A percentile compares a stretch with the other conserved stretches of the same genome.
Conservation (phyloP, 2,888 invertebrate species). For the Drosophila recens region DNA sequence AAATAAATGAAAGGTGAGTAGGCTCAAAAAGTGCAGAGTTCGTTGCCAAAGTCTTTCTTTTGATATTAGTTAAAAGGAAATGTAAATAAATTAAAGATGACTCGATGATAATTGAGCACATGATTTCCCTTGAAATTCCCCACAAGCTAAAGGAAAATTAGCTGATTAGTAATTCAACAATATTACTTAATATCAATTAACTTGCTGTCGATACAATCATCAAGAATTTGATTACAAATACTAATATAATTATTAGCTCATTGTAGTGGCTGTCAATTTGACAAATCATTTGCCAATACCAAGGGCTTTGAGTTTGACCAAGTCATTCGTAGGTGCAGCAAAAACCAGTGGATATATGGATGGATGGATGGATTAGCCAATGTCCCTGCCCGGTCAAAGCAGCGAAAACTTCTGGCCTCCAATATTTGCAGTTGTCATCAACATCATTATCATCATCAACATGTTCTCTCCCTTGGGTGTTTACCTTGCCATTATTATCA, state of each 20-base stretch:
- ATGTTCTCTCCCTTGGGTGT: constrained; percentile 46
- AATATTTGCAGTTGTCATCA: constrained; percentile 70
- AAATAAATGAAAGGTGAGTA: constrained; percentile 2
- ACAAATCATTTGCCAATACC: constrained; percentile 65
- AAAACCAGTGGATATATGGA: constrained; percentile 1
- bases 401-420: constrained; percentile 67
- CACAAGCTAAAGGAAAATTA: constrained; percentile 8
- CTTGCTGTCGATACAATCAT: neutral
- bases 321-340: constrained; percentile 55
- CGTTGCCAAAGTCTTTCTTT: constrained; percentile 70
- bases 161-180: constrained; percentile 20
- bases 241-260: constrained; percentile 15
- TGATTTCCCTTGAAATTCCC: neutral
- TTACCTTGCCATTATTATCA: constrained; percentile 75
- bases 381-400: constrained; percentile 25
- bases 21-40: constrained; percentile 52
- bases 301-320: constrained; percentile 64
- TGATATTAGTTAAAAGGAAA: constrained; percentile 14
- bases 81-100: constrained; percentile 31
- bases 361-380: constrained; percentile 18
- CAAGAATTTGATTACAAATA: neutral
- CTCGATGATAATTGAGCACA: constrained; percentile 25
- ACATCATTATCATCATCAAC: constrained; percentile 12
- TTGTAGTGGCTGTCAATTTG: constrained; percentile 28
- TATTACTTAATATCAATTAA: constrained; percentile 19